Conservation (phyloP, 23 tunicate genomes). For the Trididemnum clinides region DNA sequence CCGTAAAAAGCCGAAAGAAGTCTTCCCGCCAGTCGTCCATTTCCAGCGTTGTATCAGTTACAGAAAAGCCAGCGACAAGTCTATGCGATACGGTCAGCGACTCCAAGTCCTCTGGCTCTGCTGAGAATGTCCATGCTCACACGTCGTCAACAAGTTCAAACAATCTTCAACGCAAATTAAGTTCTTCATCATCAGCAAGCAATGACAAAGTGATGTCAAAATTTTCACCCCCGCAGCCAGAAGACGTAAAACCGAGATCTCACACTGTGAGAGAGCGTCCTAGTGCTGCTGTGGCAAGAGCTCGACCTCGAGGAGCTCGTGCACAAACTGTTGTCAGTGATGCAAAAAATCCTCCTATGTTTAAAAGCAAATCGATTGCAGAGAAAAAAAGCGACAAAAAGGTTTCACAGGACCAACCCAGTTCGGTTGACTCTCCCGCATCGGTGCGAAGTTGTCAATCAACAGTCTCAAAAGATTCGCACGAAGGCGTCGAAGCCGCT, state of each 20-base stretch:
- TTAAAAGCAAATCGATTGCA: constrained; percentile 1
- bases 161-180: not conserved
- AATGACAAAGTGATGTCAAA: not conserved
- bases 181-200: constrained; percentile 17
- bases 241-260: not conserved
- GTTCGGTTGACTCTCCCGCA: constrained; percentile 1
- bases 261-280: constrained; percentile 35
- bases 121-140: not conserved
- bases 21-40: constrained; percentile 16
- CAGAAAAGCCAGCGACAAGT: not conserved
- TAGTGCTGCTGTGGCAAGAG: constrained; percentile 33
- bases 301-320: constrained; percentile 45
- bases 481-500: not conserved
- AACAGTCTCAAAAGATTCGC: not conserved
- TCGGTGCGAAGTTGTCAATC: not conserved
- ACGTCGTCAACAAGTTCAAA: not conserved
- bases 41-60: constrained; percentile 11
- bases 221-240: not conserved
- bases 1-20: constrained; percentile 15
- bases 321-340: constrained; percentile 3
- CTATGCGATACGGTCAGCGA: not conserved
- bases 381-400: not conserved
- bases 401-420: not conserved
- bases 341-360: constrained; percentile 72
- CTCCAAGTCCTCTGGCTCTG: not conserved